These are phyloP conservation scores for Cataglyphis rosenhaueri DNA, from an alignment of 2,888 invertebrate genomes.

Conservation along the genomic window DNA sequence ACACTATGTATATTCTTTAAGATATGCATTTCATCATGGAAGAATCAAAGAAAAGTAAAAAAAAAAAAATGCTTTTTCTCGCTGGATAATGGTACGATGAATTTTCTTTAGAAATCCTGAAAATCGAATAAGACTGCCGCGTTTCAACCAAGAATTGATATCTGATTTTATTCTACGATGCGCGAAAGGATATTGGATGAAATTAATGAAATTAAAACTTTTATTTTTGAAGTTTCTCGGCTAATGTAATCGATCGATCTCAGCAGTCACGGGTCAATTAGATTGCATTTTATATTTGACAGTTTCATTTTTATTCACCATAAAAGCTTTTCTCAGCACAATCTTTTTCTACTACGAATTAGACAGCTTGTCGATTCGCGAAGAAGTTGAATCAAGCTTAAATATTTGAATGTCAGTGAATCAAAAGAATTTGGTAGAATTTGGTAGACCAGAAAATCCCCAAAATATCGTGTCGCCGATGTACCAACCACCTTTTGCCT, in stretches of 20 bases:
- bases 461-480: slow-evolving; percentile 46
- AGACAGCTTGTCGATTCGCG: slow-evolving; percentile 39
- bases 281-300: slow-evolving; percentile 22
- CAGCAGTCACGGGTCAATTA: slow-evolving; percentile 32
- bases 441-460: slow-evolving; percentile 41
- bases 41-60: slow-evolving; percentile 28
- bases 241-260: slow-evolving; percentile 15
- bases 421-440: slow-evolving; percentile 46
- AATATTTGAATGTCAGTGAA: slow-evolving; percentile 50
- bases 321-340: not conserved
- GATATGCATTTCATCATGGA: slow-evolving; percentile 38
- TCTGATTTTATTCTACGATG: slow-evolving; percentile 5
- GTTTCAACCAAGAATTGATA: slow-evolving; percentile 7
- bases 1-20: slow-evolving; percentile 23
- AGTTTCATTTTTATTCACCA: slow-evolving; percentile 1
- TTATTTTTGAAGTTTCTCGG: not conserved
- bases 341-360: not conserved
- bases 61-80: not conserved
- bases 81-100: slow-evolving; percentile 36
- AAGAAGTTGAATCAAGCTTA: slow-evolving; percentile 42
- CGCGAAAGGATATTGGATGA: not conserved
- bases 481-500: slow-evolving; percentile 9
- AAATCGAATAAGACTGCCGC: not conserved
- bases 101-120: slow-evolving; percentile 29
- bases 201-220: slow-evolving; percentile 35